phyloP scores from a whole-genome alignment of 1,140 invertebrate genomes.

The Planococcus citri region DNA sequence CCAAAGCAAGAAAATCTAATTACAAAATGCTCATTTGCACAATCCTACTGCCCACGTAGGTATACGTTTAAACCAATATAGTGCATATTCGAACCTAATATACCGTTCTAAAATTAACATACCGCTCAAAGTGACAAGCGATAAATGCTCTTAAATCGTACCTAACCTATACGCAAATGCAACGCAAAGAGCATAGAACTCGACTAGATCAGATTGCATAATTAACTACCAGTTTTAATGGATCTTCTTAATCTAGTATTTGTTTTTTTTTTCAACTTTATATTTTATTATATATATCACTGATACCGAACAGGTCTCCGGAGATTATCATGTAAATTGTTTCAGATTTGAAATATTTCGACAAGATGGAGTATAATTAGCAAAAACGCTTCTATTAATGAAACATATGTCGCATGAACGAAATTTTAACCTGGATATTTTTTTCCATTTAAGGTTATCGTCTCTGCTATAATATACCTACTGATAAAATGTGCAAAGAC shows the following conservation, averaged over 20 bases:
- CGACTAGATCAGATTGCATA: background rate
- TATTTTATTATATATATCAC: background rate
- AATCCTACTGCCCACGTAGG: too few relatives aligned
- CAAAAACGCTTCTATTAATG: background rate
- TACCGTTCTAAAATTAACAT: too few relatives aligned
- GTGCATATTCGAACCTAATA: too few relatives aligned
- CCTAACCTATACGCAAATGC: too few relatives aligned
- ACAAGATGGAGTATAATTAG: background rate
- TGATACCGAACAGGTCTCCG: background rate
- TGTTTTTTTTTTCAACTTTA: too few relatives aligned
- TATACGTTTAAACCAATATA: too few relatives aligned
- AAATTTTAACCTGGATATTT: background rate
- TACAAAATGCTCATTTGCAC: too few relatives aligned
- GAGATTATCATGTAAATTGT: background rate
- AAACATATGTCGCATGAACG: background rate
- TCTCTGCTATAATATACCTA: background rate
- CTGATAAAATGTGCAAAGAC: background rate
- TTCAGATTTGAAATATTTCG: background rate
- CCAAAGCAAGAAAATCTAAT: too few relatives aligned
- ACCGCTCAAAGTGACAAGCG: too few relatives aligned
- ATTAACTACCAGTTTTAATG: background rate
- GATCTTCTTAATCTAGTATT: background rate
- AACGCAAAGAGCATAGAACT: too few relatives aligned
- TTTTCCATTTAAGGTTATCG: background rate
- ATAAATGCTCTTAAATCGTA: too few relatives aligned